These are phyloP conservation scores for Lymantria dispar DNA, from an alignment of 2,888 invertebrate species.

Conservation along the genomic window DNA sequence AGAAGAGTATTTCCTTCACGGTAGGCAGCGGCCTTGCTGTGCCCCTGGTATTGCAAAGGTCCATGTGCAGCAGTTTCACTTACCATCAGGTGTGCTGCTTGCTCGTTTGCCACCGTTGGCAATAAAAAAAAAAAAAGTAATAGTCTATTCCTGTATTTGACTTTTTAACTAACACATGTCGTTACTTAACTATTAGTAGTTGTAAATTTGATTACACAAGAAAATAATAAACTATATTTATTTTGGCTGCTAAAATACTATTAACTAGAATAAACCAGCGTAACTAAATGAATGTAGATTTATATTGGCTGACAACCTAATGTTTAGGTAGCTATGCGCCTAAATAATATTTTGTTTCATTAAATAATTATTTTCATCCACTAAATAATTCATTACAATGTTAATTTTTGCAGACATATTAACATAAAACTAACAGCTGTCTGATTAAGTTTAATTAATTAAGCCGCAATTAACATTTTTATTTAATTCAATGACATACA, in stretches of 20 bases:
- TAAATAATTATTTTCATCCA: constrained; percentile 17
- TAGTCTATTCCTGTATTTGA: too few species aligned
- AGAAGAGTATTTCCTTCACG: too few species aligned
- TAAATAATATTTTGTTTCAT: constrained; percentile 30
- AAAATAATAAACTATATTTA: constrained; percentile 46
- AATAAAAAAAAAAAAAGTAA: too few species aligned
- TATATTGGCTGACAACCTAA: constrained; percentile 55
- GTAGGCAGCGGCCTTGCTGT: too few species aligned
- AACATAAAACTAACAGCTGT: constrained; percentile 25
- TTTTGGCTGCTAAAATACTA: constrained; percentile 50
- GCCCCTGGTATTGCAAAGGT: too few species aligned
- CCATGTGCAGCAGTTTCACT: too few species aligned
- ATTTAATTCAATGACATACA: constrained; percentile 22
- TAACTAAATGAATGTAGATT: constrained; percentile 36
- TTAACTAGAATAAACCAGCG: constrained; percentile 12
- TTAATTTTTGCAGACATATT: constrained; percentile 17
- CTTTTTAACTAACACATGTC: too few species aligned
- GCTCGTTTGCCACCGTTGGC: too few species aligned
- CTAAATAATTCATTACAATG: constrained; percentile 14
- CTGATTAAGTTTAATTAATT: constrained; percentile 24
- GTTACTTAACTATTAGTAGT: too few species aligned
- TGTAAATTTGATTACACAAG: too few species aligned
- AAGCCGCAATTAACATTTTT: constrained; percentile 18
- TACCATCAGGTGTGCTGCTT: too few species aligned
- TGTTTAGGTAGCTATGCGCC: constrained; percentile 25